Conservation (phyloP, 2,113 vertebrate species). For the Takifugu bimaculatus region DNA sequence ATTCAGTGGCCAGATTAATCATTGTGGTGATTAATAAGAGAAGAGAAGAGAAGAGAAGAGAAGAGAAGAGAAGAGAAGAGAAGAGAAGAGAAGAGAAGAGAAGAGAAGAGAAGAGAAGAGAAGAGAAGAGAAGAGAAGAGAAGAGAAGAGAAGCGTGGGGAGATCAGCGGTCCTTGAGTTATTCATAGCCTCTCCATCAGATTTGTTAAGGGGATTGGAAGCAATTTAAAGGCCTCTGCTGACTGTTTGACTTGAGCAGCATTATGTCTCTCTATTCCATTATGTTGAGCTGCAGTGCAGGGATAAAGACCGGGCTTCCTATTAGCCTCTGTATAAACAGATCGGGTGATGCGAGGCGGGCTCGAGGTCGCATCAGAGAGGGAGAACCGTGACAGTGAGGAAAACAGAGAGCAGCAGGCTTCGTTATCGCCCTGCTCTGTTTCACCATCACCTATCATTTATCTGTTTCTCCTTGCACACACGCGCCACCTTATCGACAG, state of each 20-base stretch:
- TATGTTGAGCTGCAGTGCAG: constrained; percentile 57
- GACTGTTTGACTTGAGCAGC: constrained; percentile 68
- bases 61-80: too few relatives aligned
- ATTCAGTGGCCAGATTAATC: too few relatives aligned
- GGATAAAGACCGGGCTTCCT: constrained; percentile 64
- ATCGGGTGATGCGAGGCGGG: constrained; percentile 43
- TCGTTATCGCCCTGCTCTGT: constrained; percentile 31
- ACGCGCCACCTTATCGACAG: not conserved
- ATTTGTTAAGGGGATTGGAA: constrained; percentile 73
- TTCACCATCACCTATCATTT: constrained; percentile 23
- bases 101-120: constrained; percentile 11
- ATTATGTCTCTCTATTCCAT: constrained; percentile 70
- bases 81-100: not conserved
- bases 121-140: constrained; percentile 16
- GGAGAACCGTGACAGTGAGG: constrained; percentile 52
- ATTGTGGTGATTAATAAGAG: not conserved
- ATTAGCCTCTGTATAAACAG: constrained; percentile 68
- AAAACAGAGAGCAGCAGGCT: constrained; percentile 28
- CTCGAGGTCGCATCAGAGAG: constrained; percentile 35
- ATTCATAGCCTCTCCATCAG: constrained; percentile 71
- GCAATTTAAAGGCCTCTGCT: constrained; percentile 67
- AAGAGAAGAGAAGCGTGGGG: constrained; percentile 1
- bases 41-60: too few relatives aligned
- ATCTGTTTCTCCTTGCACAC: constrained; percentile 15
- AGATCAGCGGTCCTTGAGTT: constrained; percentile 57